Base-by-base conservation (phyloP, 2,888 invertebrate genomes). In the Drosophila acutilabella region DNA sequence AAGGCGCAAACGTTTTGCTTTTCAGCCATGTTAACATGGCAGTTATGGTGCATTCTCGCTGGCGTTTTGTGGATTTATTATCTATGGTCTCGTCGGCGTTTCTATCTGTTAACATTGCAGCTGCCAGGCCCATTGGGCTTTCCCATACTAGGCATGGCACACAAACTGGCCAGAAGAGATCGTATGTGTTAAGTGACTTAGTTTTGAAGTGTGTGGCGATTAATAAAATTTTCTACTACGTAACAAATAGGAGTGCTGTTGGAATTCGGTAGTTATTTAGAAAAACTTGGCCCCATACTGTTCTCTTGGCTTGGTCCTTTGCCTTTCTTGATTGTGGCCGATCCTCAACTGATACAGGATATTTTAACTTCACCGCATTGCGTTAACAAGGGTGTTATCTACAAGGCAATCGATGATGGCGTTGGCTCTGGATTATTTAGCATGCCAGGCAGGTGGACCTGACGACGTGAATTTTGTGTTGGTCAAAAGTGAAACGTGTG, bases 311-410 rank as follows among this genome's bases (percentile, higher is more conserved):
- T 40, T 4, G 40, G 40, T 40, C 40, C 40, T 6, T 2, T 51
- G 13, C 51, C 51, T 13, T 38, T 38, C 30, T 16, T 48, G 16
- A 2, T 48, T n/a, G 79, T 88, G 7, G 80, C 72, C 20, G 91
- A 91, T 33, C 91, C 92, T 0, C 89, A 89, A 56, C 53, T 80
- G 18, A 79, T 81, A 1, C 89, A 91, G 72, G 85, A 90, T 16
- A 90, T 91, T 60, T 73, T 92, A 0, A 91, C 91, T 13, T 91
- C 91, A 0, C 88, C 89, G 0, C 73, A 87, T 56, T 91, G 91
- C 54, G 66, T 92, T 5, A 88, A 91, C 59, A 91, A 92, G 58
- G 89, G 91, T 1, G 67, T 88, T 4, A 77, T 90, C 14, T 91
- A 91, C 48, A 81, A 80, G 62, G 89, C 89, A 0, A 45, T 92